A percentile compares a stretch with the other conserved stretches of the same genome.
These are phyloP conservation scores for Lophochroa leadbeateri DNA, from an alignment of 2,113 vertebrate species.

Conservation along the genomic window DNA sequence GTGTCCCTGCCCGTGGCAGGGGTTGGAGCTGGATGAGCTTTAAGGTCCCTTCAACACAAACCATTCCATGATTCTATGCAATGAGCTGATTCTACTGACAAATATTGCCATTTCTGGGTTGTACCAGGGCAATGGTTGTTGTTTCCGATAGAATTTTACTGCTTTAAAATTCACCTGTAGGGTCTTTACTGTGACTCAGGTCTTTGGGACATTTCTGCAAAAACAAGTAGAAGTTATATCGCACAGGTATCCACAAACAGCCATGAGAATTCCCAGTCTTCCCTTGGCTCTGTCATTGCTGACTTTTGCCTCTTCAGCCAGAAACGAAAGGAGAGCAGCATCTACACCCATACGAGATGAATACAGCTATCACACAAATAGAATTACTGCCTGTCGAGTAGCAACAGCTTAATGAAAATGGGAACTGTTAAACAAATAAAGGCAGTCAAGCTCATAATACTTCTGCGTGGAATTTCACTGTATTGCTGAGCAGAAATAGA, in stretches of 20 bases:
- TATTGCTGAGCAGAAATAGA: constrained; percentile 54
- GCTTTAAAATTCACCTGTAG: not conserved
- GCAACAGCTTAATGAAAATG: constrained; percentile 73
- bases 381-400: constrained; percentile 62
- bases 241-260: not conserved
- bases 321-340: not conserved
- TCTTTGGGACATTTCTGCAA: not conserved
- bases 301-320: constrained; percentile 1
- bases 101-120: not conserved
- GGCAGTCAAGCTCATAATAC: constrained; percentile 60
- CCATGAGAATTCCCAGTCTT: not conserved
- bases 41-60: not conserved
- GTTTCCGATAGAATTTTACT: not conserved
- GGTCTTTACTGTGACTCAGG: not conserved
- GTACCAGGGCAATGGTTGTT: not conserved
- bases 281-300: not conserved
- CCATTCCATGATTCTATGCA: not conserved
- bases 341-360: constrained; percentile 28
- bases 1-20: not conserved
- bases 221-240: not conserved
- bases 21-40: not conserved
- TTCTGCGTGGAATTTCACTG: constrained; percentile 55
- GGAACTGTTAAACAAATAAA: constrained; percentile 73
- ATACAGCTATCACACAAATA: constrained; percentile 61
- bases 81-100: not conserved